Evolutionary conservation across 1,140 invertebrate genomes (phyloP).

Genomic region (Euura saliciscinereae): DNA sequence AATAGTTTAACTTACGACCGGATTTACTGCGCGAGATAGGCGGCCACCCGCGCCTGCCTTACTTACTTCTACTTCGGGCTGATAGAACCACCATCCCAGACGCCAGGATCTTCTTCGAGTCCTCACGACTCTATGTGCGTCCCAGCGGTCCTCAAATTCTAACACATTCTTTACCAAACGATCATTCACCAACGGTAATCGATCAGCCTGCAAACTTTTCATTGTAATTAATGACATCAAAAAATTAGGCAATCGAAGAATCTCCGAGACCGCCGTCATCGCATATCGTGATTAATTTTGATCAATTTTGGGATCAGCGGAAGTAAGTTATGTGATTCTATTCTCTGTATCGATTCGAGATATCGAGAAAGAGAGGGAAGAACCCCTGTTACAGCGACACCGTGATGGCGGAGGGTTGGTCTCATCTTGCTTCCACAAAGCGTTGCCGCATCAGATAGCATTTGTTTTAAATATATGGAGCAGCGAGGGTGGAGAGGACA

Average conservation of each 20-base stretch:
- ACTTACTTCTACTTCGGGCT: constrained; percentile 24
- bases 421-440: constrained; percentile 55
- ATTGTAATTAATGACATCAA: too few relatives aligned
- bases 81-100: constrained; percentile 52
- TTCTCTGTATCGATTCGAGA: neutral
- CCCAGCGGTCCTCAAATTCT: constrained; percentile 43
- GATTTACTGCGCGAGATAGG: constrained; percentile 60
- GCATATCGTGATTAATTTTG: too few relatives aligned
- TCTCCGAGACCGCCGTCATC: too few relatives aligned
- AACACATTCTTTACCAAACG: too few relatives aligned
- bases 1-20: constrained; percentile 61
- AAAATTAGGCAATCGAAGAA: too few relatives aligned
- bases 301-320: neutral
- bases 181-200: too few relatives aligned
- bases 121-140: neutral
- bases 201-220: too few relatives aligned
- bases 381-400: constrained; percentile 39
- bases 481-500: constrained; percentile 36
- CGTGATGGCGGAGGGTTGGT: constrained; percentile 31
- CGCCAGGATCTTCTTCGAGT: constrained; percentile 17
- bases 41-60: constrained; percentile 38
- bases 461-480: constrained; percentile 61
- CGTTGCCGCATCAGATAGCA: constrained; percentile 58
- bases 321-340: neutral
- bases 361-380: constrained; percentile 27